Percentiles rank a stretch among this genome's conserved stretches.
phyloP scores from a whole-genome alignment of 2,888 invertebrate genomes.

The Branchipolynoe longqiensis region DNA sequence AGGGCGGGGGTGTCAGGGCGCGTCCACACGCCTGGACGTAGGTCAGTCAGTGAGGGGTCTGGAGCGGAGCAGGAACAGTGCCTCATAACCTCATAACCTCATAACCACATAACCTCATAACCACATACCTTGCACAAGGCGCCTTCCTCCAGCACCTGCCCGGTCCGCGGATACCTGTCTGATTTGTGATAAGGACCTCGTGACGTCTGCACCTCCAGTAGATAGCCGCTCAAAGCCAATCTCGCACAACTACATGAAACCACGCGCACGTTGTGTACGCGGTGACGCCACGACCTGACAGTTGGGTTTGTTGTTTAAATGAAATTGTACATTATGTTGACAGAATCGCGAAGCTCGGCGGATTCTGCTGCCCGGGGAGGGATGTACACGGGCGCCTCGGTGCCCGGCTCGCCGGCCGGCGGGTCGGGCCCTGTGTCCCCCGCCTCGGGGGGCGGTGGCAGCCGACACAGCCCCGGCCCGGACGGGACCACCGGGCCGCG shows the following conservation, averaged over 20 bases:
- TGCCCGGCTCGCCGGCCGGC: conserved; percentile 35
- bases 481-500: background rate
- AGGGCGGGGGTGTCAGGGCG: no score
- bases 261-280: background rate
- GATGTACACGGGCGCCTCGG: conserved; percentile 18
- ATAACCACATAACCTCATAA: no score
- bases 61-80: no score
- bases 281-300: background rate
- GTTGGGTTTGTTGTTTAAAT: conserved; percentile 19
- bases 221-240: no score
- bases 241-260: background rate
- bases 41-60: no score
- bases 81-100: no score
- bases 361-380: background rate
- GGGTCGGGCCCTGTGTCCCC: conserved; percentile 40
- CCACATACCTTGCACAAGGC: no score
- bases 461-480: conserved; percentile 16
- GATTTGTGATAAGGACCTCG: no score
- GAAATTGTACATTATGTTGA: conserved; percentile 52
- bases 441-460: conserved; percentile 13
- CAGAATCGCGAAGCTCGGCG: conserved; percentile 35
- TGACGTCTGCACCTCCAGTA: no score
- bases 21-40: no score
- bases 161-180: no score
- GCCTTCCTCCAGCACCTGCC: no score